A percentile compares a stretch with the other conserved stretches of the same genome.
These are phyloP conservation scores for Mus spicilegus DNA, from an alignment of 2,113 vertebrate genomes.

Conservation along the genomic window DNA sequence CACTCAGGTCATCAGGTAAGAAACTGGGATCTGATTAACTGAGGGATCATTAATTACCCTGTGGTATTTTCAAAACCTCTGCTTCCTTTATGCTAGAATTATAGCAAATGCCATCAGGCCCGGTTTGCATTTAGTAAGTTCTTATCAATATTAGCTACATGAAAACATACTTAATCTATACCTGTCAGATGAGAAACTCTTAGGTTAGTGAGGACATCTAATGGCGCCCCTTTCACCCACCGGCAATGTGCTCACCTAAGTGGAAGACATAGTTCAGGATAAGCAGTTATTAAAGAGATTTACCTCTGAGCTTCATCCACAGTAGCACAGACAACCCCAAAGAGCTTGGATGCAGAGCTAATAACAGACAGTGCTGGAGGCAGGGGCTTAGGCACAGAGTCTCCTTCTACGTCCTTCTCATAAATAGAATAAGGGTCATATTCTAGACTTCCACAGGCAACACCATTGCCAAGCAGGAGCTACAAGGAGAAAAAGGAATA, in stretches of 20 bases:
- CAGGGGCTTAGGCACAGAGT: slow-evolving; percentile 90
- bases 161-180: slow-evolving; percentile 3
- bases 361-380: slow-evolving; percentile 88
- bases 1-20: background rate
- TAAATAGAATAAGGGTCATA: slow-evolving; percentile 92
- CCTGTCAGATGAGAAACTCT: background rate
- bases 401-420: slow-evolving; percentile 84
- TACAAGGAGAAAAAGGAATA: slow-evolving; percentile 65
- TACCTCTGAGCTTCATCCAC: slow-evolving; percentile 93
- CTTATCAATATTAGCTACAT: slow-evolving; percentile 25
- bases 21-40: background rate
- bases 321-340: slow-evolving; percentile 92
- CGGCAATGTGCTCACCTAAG: background rate
- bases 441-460: slow-evolving; percentile 92
- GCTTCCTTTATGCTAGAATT: background rate
- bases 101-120: background rate
- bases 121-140: background rate
- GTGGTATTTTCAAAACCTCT: slow-evolving; percentile 38
- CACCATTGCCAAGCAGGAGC: slow-evolving; percentile 90
- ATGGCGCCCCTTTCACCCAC: background rate
- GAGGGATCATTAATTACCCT: background rate
- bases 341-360: slow-evolving; percentile 89
- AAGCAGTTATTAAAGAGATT: slow-evolving; percentile 45
- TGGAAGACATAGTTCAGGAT: background rate
- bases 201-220: background rate